A percentile compares a stretch with the other conserved stretches of the same genome.
Evolutionary conservation across 2,113 vertebrate species (phyloP).

Genomic region (Grantiella picta): DNA sequence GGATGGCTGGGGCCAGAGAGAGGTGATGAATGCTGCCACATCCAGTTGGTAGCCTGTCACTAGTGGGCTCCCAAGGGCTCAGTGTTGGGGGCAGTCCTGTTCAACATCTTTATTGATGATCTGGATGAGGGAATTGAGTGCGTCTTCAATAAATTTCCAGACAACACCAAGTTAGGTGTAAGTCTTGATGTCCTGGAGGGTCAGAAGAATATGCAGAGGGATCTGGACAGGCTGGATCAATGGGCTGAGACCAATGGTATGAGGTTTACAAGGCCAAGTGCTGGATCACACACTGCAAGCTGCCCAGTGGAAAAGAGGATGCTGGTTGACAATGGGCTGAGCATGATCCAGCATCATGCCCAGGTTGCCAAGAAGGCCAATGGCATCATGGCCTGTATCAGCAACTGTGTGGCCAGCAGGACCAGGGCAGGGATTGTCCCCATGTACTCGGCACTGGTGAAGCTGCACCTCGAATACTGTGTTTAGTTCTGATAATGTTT

Average conservation of each 20-base stretch:
- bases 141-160: background rate
- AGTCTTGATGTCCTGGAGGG: background rate
- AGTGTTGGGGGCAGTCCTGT: background rate
- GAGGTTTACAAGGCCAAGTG: background rate
- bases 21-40: background rate
- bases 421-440: background rate
- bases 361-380: background rate
- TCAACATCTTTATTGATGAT: background rate
- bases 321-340: background rate
- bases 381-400: background rate
- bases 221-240: background rate
- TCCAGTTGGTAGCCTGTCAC: background rate
- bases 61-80: too few relatives aligned
- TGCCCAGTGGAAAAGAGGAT: background rate
- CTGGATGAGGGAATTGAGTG: background rate
- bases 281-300: background rate
- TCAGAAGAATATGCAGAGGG: background rate
- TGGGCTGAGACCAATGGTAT: background rate
- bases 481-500: background rate
- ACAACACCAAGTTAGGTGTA: accelerated
- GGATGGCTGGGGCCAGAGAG: background rate
- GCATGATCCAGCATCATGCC: background rate
- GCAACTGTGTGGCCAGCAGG: background rate
- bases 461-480: background rate
- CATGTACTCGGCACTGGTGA: background rate